Evolutionary conservation across 2,888 invertebrate species (phyloP).

Genomic region (Apamea anceps): DNA sequence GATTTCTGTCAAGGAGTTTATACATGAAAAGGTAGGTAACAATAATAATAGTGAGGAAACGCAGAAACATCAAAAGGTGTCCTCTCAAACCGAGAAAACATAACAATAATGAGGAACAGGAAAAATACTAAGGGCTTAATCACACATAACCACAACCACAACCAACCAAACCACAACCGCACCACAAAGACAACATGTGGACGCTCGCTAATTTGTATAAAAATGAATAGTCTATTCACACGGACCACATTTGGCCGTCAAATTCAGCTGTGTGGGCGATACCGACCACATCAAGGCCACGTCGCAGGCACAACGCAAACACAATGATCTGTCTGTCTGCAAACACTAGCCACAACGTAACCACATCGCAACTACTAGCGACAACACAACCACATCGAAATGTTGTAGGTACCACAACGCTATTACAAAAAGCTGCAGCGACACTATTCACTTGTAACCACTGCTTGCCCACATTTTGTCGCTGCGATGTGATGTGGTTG

Average conservation of each 20-base stretch:
- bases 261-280: background rate
- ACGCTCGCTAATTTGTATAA: background rate
- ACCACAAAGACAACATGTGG: background rate
- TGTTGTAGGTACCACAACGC: background rate
- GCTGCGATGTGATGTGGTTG: background rate
- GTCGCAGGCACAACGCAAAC: background rate
- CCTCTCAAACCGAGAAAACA: background rate
- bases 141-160: background rate
- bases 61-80: background rate
- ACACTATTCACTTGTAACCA: background rate
- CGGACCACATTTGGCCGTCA: background rate
- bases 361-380: background rate
- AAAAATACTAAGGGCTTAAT: background rate
- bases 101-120: background rate
- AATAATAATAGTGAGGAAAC: background rate
- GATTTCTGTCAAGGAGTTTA: background rate
- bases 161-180: background rate
- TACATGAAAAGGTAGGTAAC: background rate
- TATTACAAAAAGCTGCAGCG: background rate
- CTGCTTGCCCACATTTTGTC: background rate
- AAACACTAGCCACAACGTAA: background rate
- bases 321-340: background rate
- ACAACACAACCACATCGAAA: background rate
- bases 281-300: background rate
- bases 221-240: background rate